Evolutionary conservation across 1,140 invertebrate genomes (phyloP), one percentile per base, ranked within the genome.

Genomic region (Homarus americanus): DNA sequence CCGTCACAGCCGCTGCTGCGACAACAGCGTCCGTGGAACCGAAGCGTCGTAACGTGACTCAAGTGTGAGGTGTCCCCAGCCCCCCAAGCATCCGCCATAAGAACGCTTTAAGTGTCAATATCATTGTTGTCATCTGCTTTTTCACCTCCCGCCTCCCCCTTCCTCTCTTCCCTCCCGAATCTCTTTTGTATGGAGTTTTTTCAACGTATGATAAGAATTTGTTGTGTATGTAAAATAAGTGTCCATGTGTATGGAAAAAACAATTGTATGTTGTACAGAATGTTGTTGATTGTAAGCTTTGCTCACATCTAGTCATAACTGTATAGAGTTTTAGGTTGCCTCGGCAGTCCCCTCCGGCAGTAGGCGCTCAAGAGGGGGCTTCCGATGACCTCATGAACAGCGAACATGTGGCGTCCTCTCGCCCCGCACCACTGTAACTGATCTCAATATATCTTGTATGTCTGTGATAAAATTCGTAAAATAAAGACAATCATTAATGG

Each of bases 1-100:
- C 88, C 53, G 40, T 69, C 40, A 49, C 73, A 49, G 84, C 83
- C 73, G 80, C 83, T 38, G 72, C 63, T 24, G 36, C 73, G 36
- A 84, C 76, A 34, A 82, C 69, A 72, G 78, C 89, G 69, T 91
- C 92, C 36, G 83, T 79, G 66, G 92, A 92, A 36, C 92, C 92
- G 17, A 92, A 92, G 82, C 87, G 92, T 36, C 92, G 92, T 72
- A 92, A 92, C 72, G 89, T 92, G 66, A 92, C 92, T 53, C 92
- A 92, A 91, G 92, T 92, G 88, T 92, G 82, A 91, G 76, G 49
- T 91, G 78, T 53, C 7, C 73, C 66, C 38, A 10, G 9, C 72
- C 72, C 24, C 40, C 73, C 7, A 0, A 76, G 36, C 36, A 76
- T 9, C 40, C 5, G 36, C 24, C 69, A 66, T 84, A 63, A 83